A percentile compares a stretch with the other conserved stretches of the same genome.
phyloP scores from a whole-genome alignment of 2,797 vertebrate genomes.

The Lagorchestes hirsutus region DNA sequence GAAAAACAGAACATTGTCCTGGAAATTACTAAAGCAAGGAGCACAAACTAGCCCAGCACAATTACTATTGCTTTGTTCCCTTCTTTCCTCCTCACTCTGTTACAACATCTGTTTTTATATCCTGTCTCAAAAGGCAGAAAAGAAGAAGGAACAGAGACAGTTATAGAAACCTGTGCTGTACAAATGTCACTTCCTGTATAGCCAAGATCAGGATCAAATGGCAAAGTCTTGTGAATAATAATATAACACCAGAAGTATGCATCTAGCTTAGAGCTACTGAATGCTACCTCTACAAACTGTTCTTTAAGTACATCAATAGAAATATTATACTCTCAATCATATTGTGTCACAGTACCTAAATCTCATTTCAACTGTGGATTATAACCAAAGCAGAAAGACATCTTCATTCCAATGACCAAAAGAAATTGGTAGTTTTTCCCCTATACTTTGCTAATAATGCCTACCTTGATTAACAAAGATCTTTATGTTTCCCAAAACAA shows the following conservation, averaged over 20 bases:
- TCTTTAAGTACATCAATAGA: constrained; percentile 55
- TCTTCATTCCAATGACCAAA: constrained; percentile 36
- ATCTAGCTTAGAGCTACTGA: constrained; percentile 35
- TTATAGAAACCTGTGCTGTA: constrained; percentile 24
- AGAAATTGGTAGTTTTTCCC: constrained; percentile 19
- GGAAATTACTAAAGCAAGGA: constrained; percentile 33
- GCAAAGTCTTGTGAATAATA: constrained; percentile 53
- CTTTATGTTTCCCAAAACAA: neutral
- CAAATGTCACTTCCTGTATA: constrained; percentile 61
- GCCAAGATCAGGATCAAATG: constrained; percentile 53
- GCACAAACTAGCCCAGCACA: constrained; percentile 2
- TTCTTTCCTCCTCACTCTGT: constrained; percentile 8
- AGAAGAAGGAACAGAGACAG: constrained; percentile 52
- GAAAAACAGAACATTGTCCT: constrained; percentile 49
- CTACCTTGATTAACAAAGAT: constrained; percentile 39
- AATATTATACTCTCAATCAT: constrained; percentile 11
- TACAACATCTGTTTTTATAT: constrained; percentile 57
- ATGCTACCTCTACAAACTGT: constrained; percentile 17
- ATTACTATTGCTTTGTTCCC: neutral
- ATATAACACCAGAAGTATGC: constrained; percentile 1
- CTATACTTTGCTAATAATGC: neutral
- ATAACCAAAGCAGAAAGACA: constrained; percentile 55
- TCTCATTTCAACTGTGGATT: constrained; percentile 32
- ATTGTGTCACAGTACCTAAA: neutral
- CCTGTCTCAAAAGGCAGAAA: constrained; percentile 39